Evolutionary conservation across 1,140 invertebrate species (phyloP), one percentile per base, ranked within the genome.

Genomic region (Geopemphigus sp.): DNA sequence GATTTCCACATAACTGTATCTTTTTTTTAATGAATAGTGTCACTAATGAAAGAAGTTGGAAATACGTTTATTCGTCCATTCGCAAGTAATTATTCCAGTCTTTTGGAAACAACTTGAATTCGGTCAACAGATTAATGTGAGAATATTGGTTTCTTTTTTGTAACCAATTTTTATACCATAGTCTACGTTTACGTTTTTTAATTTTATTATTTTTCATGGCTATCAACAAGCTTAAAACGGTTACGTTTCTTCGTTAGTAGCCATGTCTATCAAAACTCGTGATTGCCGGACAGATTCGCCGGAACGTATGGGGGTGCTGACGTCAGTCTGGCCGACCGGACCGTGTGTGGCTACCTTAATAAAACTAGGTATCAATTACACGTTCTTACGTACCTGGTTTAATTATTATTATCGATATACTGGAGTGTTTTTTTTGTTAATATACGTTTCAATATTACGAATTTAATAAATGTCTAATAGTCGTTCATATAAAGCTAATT

Each of bases 91-190:
- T 53, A 26, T 70, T 26, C 50, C 26, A 70, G 53, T 70, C 66
- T 53, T 70, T 15, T 26, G 47, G 47, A 26, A 26, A 32, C 22
- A 66, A 47, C 47, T 66, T 70, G 24, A 70, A 53, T 70, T 70
- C 47, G 3, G 26, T 70, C 26, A 70, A 50, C 26, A 53, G 53
- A 45, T 70, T 70, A 26, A 70, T 22, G 53, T 53, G 66, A 70
- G 5, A 26, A 70, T 53, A 70, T n/a, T n/a, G 53, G 24, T 70
- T 22, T 6, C 22, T 70, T 70, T 53, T 70, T 2, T 53, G 26
- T 70, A 70, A 70, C 66, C 66, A 70, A 70, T 73, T 10, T 24
- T 72, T 73, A 73, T 19, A 32, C 70, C 70, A 73, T 29, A 57
- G 39, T 54, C 8, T 73, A 39, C 53, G 29, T 39, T 73, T 22